phyloP scores from a whole-genome alignment of 2,797 vertebrate species.

The Botia kubotai region DNA sequence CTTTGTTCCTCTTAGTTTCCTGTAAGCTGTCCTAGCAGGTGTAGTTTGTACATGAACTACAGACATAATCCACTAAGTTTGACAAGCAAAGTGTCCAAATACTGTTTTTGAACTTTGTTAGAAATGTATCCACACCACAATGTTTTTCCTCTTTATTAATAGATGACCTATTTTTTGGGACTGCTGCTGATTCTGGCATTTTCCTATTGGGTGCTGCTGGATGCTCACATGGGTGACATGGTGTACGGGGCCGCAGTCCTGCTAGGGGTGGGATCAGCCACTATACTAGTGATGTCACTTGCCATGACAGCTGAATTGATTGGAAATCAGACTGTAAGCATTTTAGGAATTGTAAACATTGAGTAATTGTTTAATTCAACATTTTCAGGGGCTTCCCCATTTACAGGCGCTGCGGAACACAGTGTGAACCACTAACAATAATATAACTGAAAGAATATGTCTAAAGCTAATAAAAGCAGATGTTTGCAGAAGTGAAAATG shows the following conservation, averaged over 20 bases:
- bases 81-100: not conserved
- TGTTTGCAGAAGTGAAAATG: slow-evolving; percentile 27
- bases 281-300: slow-evolving; percentile 91
- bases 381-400: not conserved
- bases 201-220: slow-evolving; percentile 88
- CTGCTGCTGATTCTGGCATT: slow-evolving; percentile 87
- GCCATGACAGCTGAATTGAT: slow-evolving; percentile 96
- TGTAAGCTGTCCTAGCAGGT: not conserved
- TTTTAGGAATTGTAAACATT: not conserved
- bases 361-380: not conserved
- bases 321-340: slow-evolving; percentile 84
- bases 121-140: not conserved
- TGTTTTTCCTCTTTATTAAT: slow-evolving; percentile 31
- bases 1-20: too few species aligned
- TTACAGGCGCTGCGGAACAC: not conserved
- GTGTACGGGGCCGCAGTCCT: slow-evolving; percentile 84
- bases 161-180: slow-evolving; percentile 91
- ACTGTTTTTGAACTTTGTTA: not conserved
- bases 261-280: slow-evolving; percentile 87
- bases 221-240: slow-evolving; percentile 68
- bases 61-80: not conserved
- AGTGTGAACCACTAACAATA: not conserved
- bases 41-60: not conserved
- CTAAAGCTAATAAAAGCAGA: not conserved
- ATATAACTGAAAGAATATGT: not conserved